Conservation (phyloP, 2,797 vertebrate genomes). For the Tragopan temminckii region DNA sequence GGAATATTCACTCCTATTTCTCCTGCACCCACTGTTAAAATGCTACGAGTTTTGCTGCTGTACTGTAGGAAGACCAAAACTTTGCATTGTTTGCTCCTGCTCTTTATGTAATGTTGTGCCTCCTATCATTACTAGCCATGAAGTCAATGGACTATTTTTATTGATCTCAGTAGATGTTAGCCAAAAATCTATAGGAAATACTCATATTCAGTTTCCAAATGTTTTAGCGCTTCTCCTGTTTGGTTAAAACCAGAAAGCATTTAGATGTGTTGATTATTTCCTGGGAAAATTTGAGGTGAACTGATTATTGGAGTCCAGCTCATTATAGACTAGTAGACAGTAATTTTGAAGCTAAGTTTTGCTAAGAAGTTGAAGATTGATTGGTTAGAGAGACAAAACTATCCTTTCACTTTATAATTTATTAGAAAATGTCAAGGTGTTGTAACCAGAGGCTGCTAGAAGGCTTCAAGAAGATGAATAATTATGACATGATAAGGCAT, state of each 20-base stretch:
- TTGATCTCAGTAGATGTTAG: neutral
- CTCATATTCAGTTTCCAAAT: neutral
- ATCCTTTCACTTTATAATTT: slow-evolving; percentile 42
- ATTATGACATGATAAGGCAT: slow-evolving; percentile 37
- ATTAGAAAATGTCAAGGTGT: neutral
- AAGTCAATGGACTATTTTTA: neutral
- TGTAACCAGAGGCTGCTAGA: slow-evolving; percentile 35
- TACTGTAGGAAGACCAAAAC: neutral
- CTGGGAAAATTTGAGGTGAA: neutral
- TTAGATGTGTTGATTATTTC: neutral
- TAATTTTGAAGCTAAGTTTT: neutral
- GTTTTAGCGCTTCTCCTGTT: neutral
- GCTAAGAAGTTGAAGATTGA: neutral
- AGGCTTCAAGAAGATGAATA: slow-evolving; percentile 15
- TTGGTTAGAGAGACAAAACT: neutral
- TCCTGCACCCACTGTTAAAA: neutral
- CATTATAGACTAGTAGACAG: neutral
- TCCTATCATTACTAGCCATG: neutral
- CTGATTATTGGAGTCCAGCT: neutral
- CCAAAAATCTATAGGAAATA: neutral
- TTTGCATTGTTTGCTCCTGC: neutral
- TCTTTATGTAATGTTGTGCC: neutral
- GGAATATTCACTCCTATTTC: neutral
- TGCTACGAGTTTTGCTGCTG: neutral
- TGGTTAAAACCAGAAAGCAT: neutral